Percentiles rank a stretch among this genome's conserved stretches.
Conservation (phyloP, 2,888 invertebrate genomes). For the Sturmia bella region DNA sequence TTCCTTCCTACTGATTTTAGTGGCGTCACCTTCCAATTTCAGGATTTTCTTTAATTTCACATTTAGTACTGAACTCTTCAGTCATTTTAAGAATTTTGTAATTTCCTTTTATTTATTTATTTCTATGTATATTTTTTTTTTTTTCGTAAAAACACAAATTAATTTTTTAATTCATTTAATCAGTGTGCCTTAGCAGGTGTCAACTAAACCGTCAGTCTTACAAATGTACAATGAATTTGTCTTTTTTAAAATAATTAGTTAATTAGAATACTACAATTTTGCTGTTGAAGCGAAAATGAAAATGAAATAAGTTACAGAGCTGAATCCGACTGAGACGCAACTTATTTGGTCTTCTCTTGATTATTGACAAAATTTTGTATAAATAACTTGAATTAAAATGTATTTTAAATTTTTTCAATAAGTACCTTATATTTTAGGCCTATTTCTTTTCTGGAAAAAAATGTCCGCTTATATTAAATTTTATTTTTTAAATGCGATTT, state of each 20-base stretch:
- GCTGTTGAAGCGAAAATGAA: not conserved
- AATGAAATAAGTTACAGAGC: constrained; percentile 1
- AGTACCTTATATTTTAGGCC: no score
- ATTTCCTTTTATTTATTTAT: not conserved
- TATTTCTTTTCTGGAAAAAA: no score
- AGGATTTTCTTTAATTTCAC: constrained; percentile 75
- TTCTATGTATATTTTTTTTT: not conserved
- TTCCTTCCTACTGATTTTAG: not conserved
- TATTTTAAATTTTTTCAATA: no score
- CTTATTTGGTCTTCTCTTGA: not conserved
- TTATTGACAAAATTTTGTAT: no score
- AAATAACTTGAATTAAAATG: no score
- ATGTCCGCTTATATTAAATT: no score
- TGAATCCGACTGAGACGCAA: not conserved
- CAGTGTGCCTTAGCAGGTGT: constrained; percentile 35
- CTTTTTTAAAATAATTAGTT: constrained; percentile 43
- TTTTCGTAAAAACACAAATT: not conserved
- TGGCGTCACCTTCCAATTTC: constrained; percentile 77
- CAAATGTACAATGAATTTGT: constrained; percentile 54
- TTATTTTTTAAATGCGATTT: no score
- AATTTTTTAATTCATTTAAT: not conserved
- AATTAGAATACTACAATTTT: constrained; percentile 39
- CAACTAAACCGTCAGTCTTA: constrained; percentile 40
- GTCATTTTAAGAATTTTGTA: constrained; percentile 49
- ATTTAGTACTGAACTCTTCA: constrained; percentile 77